Percentiles rank a stretch among this genome's conserved stretches.
Conservation (phyloP, 2,797 vertebrate genomes). For the Myotis vivesi region DNA sequence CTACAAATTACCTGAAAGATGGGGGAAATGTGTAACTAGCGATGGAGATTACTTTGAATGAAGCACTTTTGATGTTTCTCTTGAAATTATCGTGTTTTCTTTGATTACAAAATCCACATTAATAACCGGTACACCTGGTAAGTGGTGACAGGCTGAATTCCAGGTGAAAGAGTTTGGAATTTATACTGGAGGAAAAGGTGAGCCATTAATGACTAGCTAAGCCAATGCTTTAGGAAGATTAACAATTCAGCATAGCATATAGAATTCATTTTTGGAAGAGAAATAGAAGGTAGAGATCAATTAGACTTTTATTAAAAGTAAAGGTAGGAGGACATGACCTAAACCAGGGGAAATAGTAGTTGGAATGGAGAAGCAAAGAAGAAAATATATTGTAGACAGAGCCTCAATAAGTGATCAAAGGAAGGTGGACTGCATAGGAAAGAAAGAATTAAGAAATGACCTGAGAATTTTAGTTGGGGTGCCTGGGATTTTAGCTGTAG, state of each 20-base stretch:
- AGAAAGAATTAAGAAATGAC: background rate
- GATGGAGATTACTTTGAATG: too few relatives aligned
- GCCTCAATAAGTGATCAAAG: background rate
- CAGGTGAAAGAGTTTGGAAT: background rate
- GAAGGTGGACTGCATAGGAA: background rate
- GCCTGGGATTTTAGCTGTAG: background rate
- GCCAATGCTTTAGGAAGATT: conserved; percentile 10
- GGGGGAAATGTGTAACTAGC: too few relatives aligned
- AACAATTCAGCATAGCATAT: background rate
- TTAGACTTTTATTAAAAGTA: conserved; percentile 13
- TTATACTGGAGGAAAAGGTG: background rate
- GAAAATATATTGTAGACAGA: conserved; percentile 12
- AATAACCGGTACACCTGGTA: background rate
- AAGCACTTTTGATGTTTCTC: too few relatives aligned
- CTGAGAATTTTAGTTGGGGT: background rate
- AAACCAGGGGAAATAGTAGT: background rate
- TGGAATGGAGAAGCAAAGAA: background rate
- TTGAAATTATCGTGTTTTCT: too few relatives aligned
- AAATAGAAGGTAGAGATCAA: background rate
- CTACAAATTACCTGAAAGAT: too few relatives aligned
- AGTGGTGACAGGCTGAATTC: background rate
- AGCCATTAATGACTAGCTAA: background rate
- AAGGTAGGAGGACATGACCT: background rate
- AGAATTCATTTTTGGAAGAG: background rate
- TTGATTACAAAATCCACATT: too few relatives aligned